Base-by-base conservation (phyloP, 1,140 invertebrate genomes). In the Hyles vespertilio region DNA sequence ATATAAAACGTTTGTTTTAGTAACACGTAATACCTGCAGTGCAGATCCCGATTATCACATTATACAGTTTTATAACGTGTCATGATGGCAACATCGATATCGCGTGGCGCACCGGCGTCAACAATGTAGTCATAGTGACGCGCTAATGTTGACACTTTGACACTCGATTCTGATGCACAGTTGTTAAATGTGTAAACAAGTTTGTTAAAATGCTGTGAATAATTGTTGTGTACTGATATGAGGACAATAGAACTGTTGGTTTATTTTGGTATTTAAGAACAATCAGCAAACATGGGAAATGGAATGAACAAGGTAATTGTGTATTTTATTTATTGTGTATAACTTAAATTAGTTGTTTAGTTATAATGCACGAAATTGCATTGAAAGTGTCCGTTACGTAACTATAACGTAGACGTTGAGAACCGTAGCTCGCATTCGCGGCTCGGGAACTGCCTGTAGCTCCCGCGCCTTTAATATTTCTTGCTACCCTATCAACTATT, bases 261-360 rank as follows among this genome's bases (percentile, higher is more conserved):
- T 5, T 40, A 40, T 40, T 58, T 62, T 67, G 49, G 59, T 56
- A 56, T 62, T 66, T 61, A 51, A 33, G 58, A 52, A 61, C 49
- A 58, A 62, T 53, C 45, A n/a, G 46, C 48, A 58, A 91, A 82
- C 74, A 94, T 94, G 93, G 93, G 93, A 77, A 94, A 94, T 92
- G 93, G 93, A 78, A 94, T 94, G 93, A 94, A 94, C 78, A 94
- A 94, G 93, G 93, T 94, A 88, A 91, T 83, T 73, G 47, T 47
- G 57, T 51, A 48, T 32, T 69, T 59, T 45, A 56, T 52, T 59
- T 36, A n/a, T 43, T 47, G 36, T 10, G 2, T 1, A 22, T 56
- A 40, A 32, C 5, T 43, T 48, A 45, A 52, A 49, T 12, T 58
- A 47, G 22, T 46, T 48, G 33, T 59, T 51, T 44, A 56, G 51